phyloP scores from a whole-genome alignment of 2,113 vertebrate genomes.

The Apodemus speciosus region DNA sequence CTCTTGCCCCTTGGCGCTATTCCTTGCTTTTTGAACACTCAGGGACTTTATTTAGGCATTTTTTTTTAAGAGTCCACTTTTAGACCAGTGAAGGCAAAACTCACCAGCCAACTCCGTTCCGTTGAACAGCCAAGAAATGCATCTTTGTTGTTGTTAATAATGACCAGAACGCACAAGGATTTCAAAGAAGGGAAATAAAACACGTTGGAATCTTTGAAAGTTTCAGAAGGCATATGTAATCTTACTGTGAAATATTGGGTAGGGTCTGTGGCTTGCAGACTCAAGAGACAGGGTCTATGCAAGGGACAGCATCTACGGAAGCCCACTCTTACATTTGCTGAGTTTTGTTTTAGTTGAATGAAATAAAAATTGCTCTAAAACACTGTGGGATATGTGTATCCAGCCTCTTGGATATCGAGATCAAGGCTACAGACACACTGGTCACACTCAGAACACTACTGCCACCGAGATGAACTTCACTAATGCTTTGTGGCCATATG shows the following conservation, averaged over 20 bases:
- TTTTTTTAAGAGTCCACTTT: constrained; percentile 54
- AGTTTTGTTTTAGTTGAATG: not conserved
- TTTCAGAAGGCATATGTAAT: not conserved
- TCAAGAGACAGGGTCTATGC: not conserved
- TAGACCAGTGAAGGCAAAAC: not conserved
- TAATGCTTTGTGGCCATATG: fast-evolving
- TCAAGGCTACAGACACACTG: not conserved
- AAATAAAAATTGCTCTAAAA: not conserved
- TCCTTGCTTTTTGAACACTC: constrained; percentile 14
- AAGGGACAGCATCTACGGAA: not conserved
- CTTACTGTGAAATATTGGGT: not conserved
- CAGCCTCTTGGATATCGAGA: not conserved
- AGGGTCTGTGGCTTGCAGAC: not conserved
- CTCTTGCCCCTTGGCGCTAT: constrained; percentile 41
- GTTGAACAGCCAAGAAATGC: not conserved
- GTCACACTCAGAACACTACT: fast-evolving
- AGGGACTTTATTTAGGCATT: constrained; percentile 16
- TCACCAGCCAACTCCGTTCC: constrained; percentile 17
- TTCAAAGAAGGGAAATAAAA: not conserved
- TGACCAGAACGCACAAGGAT: not conserved
- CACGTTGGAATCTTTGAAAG: not conserved
- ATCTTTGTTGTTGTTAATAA: not conserved
- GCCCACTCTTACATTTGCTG: not conserved
- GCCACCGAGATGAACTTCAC: fast-evolving
- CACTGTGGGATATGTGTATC: fast-evolving